A percentile compares a stretch with the other conserved stretches of the same genome.
phyloP scores from a whole-genome alignment of 1,140 invertebrate species.

The Cherax destructor region DNA sequence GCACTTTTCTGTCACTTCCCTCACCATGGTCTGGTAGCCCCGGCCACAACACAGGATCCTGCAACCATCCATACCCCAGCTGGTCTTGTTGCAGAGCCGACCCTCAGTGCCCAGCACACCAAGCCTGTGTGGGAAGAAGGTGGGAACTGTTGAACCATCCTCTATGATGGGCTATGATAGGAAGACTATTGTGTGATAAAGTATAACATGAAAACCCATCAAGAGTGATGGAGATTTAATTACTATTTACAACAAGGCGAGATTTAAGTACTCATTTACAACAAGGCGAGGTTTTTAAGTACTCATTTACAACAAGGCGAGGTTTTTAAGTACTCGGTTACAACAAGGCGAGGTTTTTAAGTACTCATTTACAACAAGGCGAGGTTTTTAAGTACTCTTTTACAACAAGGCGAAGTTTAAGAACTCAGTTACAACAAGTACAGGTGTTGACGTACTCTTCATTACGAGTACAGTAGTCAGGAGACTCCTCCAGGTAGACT shows the following conservation, averaged over 20 bases:
- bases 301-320: too few relatives aligned
- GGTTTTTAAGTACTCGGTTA: too few relatives aligned
- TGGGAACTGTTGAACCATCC: too few relatives aligned
- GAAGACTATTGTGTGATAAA: not conserved
- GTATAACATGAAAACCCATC: not conserved
- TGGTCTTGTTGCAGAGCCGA: slow-evolving; percentile 88
- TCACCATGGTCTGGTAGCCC: slow-evolving; percentile 91
- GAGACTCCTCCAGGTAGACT: slow-evolving; percentile 81
- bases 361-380: too few relatives aligned
- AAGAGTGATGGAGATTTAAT: too few relatives aligned
- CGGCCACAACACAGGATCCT: slow-evolving; percentile 91
- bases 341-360: too few relatives aligned
- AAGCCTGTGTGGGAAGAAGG: slow-evolving; percentile 73
- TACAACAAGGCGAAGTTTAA: too few relatives aligned
- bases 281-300: too few relatives aligned
- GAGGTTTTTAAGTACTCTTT: too few relatives aligned
- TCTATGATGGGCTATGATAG: not conserved
- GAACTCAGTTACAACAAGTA: too few relatives aligned
- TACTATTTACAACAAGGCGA: too few relatives aligned
- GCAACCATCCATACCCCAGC: slow-evolving; percentile 87
- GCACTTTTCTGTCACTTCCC: slow-evolving; percentile 92
- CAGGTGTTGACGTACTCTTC: slow-evolving; percentile 33
- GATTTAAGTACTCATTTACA: too few relatives aligned
- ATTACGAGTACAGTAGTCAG: slow-evolving; percentile 80
- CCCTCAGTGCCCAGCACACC: slow-evolving; percentile 85